A percentile compares a stretch with the other conserved stretches of the same genome.
These are phyloP conservation scores for Carterocephalus palaemon DNA, from an alignment of 2,888 invertebrate species.

Conservation along the genomic window DNA sequence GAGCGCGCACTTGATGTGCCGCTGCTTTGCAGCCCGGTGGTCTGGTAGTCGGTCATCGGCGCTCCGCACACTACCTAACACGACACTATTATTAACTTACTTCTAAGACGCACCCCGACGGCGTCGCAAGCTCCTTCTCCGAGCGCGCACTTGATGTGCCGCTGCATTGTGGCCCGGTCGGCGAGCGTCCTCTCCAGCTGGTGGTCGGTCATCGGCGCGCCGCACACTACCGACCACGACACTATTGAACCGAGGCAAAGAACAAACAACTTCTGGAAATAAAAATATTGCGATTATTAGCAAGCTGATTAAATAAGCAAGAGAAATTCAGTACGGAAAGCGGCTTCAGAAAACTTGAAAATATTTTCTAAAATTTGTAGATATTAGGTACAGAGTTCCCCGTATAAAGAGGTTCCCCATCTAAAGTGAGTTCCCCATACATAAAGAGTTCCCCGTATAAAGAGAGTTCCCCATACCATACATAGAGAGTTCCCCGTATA, in stretches of 20 bases:
- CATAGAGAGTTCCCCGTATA: too few relatives aligned
- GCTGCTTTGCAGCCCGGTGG: conserved; percentile 81
- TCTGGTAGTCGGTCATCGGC: too few relatives aligned
- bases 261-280: conserved; percentile 36
- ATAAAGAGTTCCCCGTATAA: too few relatives aligned
- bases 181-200: conserved; percentile 82
- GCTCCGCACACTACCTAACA: too few relatives aligned
- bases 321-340: neutral
- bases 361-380: neutral
- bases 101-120: conserved; percentile 83
- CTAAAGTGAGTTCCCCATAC: too few relatives aligned
- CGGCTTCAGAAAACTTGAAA: neutral
- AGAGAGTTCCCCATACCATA: too few relatives aligned
- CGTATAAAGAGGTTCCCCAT: too few relatives aligned
- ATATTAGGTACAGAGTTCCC: too few relatives aligned
- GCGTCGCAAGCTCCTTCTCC: conserved; percentile 86
- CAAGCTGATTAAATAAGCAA: neutral
- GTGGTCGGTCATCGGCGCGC: conserved; percentile 79
- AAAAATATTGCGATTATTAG: conserved; percentile 1
- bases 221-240: conserved; percentile 24
- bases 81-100: conserved; percentile 75
- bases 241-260: conserved; percentile 28
- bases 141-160: conserved; percentile 84
- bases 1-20: conserved; percentile 84
- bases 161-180: conserved; percentile 81